These are phyloP conservation scores for Hozukius guyotensis DNA, from an alignment of 2,797 vertebrate genomes.

Conservation along the genomic window DNA sequence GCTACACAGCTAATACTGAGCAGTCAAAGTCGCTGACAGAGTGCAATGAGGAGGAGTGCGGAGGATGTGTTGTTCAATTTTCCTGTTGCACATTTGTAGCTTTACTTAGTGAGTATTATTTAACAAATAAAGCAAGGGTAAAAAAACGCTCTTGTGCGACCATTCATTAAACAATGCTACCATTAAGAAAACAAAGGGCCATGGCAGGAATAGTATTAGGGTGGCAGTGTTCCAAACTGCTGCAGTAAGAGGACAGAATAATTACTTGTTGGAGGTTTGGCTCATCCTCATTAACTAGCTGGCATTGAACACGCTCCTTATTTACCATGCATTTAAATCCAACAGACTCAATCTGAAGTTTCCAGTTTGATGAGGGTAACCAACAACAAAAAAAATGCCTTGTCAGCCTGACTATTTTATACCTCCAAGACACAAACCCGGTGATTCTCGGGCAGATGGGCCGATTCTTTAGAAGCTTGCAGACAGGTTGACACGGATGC, in stretches of 20 bases:
- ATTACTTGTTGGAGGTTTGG: constrained; percentile 67
- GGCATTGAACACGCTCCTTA: constrained; percentile 26
- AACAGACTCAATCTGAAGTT: constrained; percentile 19
- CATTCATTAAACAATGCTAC: constrained; percentile 49
- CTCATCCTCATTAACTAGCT: constrained; percentile 59
- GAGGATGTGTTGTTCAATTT: neutral
- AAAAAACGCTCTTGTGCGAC: constrained; percentile 9
- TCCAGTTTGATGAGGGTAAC: neutral
- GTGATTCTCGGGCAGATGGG: constrained; percentile 27
- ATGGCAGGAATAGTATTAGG: constrained; percentile 45
- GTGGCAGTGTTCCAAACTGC: constrained; percentile 62
- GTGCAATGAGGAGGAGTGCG: neutral
- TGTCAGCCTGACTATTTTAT: constrained; percentile 10
- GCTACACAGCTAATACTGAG: constrained; percentile 6
- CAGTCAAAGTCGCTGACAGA: constrained; percentile 4
- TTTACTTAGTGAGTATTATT: constrained; percentile 35
- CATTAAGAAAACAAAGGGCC: constrained; percentile 65
- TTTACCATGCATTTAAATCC: constrained; percentile 36
- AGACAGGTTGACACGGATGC: constrained; percentile 9
- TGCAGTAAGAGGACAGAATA: constrained; percentile 52
- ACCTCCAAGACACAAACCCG: neutral
- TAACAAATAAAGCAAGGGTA: neutral
- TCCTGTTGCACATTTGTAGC: constrained; percentile 31
- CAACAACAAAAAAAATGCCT: neutral
- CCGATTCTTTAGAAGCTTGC: neutral